phyloP scores from a whole-genome alignment of 2,113 vertebrate genomes.

The Malaclemys terrapin region DNA sequence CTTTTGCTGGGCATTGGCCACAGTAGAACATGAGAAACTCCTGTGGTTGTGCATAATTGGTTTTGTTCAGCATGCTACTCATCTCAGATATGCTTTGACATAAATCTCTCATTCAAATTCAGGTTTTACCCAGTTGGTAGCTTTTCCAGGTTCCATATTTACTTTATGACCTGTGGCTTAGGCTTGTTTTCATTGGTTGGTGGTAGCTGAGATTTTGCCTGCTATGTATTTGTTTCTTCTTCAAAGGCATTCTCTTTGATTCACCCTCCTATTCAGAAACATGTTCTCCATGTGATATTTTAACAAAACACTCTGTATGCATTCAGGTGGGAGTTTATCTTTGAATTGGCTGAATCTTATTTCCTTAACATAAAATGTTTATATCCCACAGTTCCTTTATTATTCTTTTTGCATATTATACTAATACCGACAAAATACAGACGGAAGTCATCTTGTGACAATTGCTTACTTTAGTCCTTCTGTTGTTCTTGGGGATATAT shows the following conservation, averaged over 20 bases:
- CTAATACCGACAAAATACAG: background rate
- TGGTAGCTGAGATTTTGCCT: constrained; percentile 10
- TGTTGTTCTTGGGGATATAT: background rate
- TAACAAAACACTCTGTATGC: background rate
- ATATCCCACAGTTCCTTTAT: background rate
- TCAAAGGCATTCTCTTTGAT: constrained; percentile 3
- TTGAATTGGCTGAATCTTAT: background rate
- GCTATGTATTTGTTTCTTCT: background rate
- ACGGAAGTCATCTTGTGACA: background rate
- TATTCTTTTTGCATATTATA: background rate
- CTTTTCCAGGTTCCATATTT: constrained; percentile 33
- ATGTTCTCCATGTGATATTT: background rate
- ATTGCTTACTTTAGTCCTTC: background rate
- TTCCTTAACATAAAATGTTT: background rate
- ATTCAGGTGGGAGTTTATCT: background rate
- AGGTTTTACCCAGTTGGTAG: constrained; percentile 6
- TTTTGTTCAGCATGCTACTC: background rate
- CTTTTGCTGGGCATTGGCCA: background rate
- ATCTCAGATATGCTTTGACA: background rate
- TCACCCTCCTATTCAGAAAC: background rate
- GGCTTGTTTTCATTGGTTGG: constrained; percentile 23
- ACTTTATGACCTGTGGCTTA: constrained; percentile 16
- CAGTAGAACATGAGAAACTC: rapidly evolving
- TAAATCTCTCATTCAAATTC: background rate
- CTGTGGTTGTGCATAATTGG: background rate